These are phyloP conservation scores for Limanda limanda DNA, from an alignment of 2,113 vertebrate species.

Conservation along the genomic window DNA sequence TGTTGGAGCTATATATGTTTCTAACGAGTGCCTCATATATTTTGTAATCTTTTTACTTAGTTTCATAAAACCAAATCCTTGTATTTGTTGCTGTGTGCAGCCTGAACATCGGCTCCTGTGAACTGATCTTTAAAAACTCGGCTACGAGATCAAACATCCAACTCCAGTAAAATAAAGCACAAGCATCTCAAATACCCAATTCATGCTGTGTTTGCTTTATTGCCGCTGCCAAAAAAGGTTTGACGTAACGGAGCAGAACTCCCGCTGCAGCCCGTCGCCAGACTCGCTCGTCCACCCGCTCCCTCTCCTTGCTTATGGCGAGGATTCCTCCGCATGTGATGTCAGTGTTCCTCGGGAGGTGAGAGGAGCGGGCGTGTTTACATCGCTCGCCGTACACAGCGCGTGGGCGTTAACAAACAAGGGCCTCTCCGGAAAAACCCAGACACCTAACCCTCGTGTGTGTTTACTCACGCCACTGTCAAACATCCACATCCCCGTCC, in stretches of 20 bases:
- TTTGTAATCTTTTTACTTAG: too few relatives aligned
- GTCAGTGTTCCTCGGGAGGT: neutral
- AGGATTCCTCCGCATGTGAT: conserved; percentile 29
- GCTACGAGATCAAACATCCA: neutral
- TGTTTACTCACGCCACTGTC: conserved; percentile 63
- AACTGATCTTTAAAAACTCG: too few relatives aligned
- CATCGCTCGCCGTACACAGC: neutral
- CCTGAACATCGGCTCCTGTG: too few relatives aligned
- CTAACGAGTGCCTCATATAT: too few relatives aligned
- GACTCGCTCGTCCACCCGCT: conserved; percentile 4
- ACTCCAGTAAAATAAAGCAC: neutral
- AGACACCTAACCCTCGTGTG: conserved; percentile 67
- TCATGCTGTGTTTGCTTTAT: neutral
- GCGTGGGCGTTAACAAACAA: conserved; percentile 5
- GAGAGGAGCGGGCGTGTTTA: conserved; percentile 30
- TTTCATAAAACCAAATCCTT: too few relatives aligned
- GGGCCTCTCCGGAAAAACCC: conserved; percentile 21
- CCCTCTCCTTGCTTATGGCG: conserved; percentile 30
- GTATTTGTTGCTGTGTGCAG: too few relatives aligned
- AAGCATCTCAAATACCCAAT: neutral
- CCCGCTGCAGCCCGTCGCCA: neutral
- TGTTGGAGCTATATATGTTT: too few relatives aligned
- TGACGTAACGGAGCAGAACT: neutral
- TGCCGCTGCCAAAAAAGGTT: neutral
- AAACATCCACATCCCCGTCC: conserved; percentile 74